A percentile compares a stretch with the other conserved stretches of the same genome.
These are phyloP conservation scores for Notodonta ziczac DNA, from an alignment of 2,888 invertebrate genomes.

Conservation along the genomic window DNA sequence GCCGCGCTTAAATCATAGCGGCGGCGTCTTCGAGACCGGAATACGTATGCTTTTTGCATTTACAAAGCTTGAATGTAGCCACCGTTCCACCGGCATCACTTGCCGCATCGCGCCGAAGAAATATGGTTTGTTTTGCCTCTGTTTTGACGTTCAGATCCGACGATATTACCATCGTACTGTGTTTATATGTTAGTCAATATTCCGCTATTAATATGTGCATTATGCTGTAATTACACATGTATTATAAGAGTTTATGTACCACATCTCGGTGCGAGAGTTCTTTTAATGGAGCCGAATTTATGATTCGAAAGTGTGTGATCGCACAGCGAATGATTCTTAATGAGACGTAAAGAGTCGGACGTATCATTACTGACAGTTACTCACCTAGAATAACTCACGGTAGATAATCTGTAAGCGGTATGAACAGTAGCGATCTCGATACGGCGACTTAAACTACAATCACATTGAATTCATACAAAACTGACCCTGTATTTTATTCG, in stretches of 20 bases:
- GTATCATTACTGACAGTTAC: constrained; percentile 52
- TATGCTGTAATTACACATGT: constrained; percentile 30
- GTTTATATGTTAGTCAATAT: constrained; percentile 36
- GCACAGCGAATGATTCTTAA: constrained; percentile 34
- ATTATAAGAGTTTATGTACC: constrained; percentile 41
- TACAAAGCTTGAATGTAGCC: constrained; percentile 57
- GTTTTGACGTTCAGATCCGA: constrained; percentile 49
- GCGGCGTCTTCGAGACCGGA: constrained; percentile 66
- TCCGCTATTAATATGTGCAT: constrained; percentile 37
- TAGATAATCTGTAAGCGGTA: constrained; percentile 72
- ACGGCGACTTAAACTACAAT: constrained; percentile 82
- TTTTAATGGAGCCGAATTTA: constrained; percentile 38
- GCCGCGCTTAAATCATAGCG: constrained; percentile 75
- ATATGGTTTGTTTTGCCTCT: constrained; percentile 65
- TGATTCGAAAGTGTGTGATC: constrained; percentile 43
- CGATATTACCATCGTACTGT: constrained; percentile 41
- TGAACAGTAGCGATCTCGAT: constrained; percentile 73
- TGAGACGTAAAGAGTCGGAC: constrained; percentile 37
- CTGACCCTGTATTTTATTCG: constrained; percentile 83
- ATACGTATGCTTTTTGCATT: constrained; percentile 68
- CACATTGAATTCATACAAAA: constrained; percentile 85
- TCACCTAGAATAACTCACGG: constrained; percentile 75
- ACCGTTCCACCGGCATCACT: constrained; percentile 56
- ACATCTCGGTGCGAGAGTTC: constrained; percentile 28
- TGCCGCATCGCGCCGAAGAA: constrained; percentile 54